Evolutionary conservation across 2,113 vertebrate genomes (phyloP).

Genomic region (Pholis gunnellus): DNA sequence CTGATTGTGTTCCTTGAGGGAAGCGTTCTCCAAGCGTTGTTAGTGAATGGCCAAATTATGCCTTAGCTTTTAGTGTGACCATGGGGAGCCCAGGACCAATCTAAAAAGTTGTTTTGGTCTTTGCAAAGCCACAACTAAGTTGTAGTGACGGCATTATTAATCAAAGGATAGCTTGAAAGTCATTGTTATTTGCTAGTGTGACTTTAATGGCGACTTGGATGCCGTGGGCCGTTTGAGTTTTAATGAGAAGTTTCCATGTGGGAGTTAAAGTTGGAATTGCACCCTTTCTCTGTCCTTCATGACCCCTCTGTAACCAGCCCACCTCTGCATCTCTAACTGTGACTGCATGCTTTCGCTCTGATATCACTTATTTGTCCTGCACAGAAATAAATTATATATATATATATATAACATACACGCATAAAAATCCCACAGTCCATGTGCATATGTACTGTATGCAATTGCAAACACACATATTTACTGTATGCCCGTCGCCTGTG

Average conservation of each 20-base stretch:
- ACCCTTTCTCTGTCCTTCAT: slow-evolving; percentile 59
- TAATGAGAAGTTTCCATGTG: slow-evolving; percentile 76
- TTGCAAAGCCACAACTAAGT: slow-evolving; percentile 68
- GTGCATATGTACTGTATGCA: neutral
- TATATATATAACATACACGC: neutral
- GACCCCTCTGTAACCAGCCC: slow-evolving; percentile 35
- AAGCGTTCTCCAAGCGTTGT: slow-evolving; percentile 70
- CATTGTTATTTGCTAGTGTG: slow-evolving; percentile 70
- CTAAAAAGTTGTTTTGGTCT: slow-evolving; percentile 66
- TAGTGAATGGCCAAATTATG: slow-evolving; percentile 77
- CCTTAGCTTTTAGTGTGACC: slow-evolving; percentile 75
- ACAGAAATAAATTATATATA: neutral
- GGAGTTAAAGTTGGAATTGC: slow-evolving; percentile 56
- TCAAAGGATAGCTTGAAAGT: slow-evolving; percentile 74
- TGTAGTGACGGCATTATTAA: slow-evolving; percentile 70
- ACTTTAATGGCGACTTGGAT: slow-evolving; percentile 58
- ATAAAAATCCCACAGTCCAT: neutral
- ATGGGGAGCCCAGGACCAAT: slow-evolving; percentile 65
- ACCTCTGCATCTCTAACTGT: slow-evolving; percentile 18
- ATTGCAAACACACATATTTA: neutral
- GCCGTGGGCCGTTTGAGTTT: slow-evolving; percentile 58
- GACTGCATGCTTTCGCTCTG: slow-evolving; percentile 2
- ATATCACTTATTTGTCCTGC: slow-evolving; percentile 17
- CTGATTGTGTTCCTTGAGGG: slow-evolving; percentile 80
- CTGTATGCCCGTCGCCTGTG: neutral